Evolutionary conservation across 2,113 vertebrate genomes (phyloP), one percentile per base, ranked within the genome.

Genomic region (Urocitellus parryii): DNA sequence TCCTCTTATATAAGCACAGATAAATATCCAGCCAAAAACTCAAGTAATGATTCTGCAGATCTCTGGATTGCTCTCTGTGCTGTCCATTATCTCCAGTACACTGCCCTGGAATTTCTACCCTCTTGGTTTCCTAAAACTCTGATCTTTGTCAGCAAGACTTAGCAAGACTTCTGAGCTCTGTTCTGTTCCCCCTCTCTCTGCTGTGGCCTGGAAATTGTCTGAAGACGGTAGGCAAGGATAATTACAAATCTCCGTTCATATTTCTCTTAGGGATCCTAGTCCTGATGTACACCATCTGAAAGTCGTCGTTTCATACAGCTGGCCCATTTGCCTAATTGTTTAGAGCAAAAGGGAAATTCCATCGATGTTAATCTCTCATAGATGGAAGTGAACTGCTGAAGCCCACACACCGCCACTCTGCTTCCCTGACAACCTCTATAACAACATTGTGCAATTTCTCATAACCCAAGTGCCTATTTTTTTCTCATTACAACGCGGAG

Each of bases 321-420:
- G 39, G 78, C 78, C 20, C 25, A 42, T 82, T 77, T 88, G 93
- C 77, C 63, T 95, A 84, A 86, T 29, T 94, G 85, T 95, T 93
- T 94, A 96, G 22, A 88, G 68, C 27, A 73, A 88, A 90, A 42
- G 83, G 81, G 86, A 93, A 95, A 96, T 93, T 97, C 89, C 94
- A 8, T 34, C 77, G 68, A 48, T 56, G 29, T 78, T 91, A 88
- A 94, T 94, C 70, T 92, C 94, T 85, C 53, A 39, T 20, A 14
- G 39, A 77, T 39, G 76, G 67, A 83, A 74, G 45, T 27, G 24
- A 74, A 88, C 88, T 86, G n/a, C 42, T 85, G 82, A 81, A 84
- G 11, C n/a, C 51, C n/a, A 39, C 39, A 80, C 67, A 82, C 61
- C 77, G 86, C 92, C 82, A 58, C 56, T 94, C 42, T 80, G 86